Evolutionary conservation across 2,888 invertebrate genomes (phyloP), one percentile per base, ranked within the genome.

Genomic region (Maniola hyperantus): DNA sequence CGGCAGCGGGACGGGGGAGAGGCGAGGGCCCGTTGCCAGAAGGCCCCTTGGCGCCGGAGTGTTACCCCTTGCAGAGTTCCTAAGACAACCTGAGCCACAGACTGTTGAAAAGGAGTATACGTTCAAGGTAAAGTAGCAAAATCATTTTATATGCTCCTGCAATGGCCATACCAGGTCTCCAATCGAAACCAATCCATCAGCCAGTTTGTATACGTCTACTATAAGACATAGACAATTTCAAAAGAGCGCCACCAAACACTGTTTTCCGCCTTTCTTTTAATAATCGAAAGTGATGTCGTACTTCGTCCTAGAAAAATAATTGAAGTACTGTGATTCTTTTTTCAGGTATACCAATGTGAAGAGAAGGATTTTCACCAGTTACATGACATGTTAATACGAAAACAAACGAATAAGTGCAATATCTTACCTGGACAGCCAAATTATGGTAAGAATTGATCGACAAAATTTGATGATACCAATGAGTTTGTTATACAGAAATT

Each of bases 341-440:
- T 84, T 15, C 84, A 96, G 94, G 95, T 97, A 0, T 96, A 95
- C 79, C 97, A 97, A 91, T 95, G 96, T 61, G 97, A 97, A 83
- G 97, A 98, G 82, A 97, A 97, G 84, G 98, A 98, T 81, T 98
- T 97, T 77, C 96, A 97, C 81, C 96, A 97, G 79, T 87, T 98
- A 66, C 98, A 98, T 83, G 98, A 99, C 81, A 95, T 96, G 80
- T 94, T 98, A 26, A 97, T 99, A 73, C 95, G 96, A 74, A 97
- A 96, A 83, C 95, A 96, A 67, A 97, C 95, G 63, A 96, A 95
- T 77, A 98, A 98, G 88, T 97, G 95, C 82, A 97, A 95, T 74
- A 95, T 96, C 20, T 89, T 97, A 59, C 95, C 96, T 0, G 96
- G 96, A 66, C 97, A 97, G 80, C 96, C 96, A 58, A 96, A 96